Evolutionary conservation across 1,140 invertebrate genomes (phyloP).

Genomic region (Halesus radiatus): DNA sequence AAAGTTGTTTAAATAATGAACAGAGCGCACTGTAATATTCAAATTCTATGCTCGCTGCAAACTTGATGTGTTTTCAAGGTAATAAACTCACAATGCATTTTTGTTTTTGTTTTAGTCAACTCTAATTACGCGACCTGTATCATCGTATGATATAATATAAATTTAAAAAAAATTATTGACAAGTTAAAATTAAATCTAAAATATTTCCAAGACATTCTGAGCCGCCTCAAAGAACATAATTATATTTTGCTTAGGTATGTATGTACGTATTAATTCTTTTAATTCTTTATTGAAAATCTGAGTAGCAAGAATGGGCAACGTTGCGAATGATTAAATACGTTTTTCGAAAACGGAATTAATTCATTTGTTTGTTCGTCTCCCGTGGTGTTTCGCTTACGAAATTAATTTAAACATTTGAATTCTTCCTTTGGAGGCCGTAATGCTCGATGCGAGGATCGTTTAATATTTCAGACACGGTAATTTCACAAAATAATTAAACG

Average conservation of each 20-base stretch:
- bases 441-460: conserved; percentile 28
- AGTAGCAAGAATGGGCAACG: background rate
- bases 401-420: conserved; percentile 46
- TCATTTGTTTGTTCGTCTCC: conserved; percentile 43
- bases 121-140: no score
- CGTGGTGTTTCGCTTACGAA: conserved; percentile 32
- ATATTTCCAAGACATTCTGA: background rate
- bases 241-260: background rate
- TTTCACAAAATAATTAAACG: conserved; percentile 49
- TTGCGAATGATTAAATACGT: conserved; percentile 45
- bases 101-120: no score
- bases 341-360: conserved; percentile 42
- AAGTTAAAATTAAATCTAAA: no score
- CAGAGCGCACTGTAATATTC: no score
- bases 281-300: background rate
- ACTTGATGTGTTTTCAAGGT: no score
- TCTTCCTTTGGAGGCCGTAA: conserved; percentile 20
- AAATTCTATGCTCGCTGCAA: no score
- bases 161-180: no score
- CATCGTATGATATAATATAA: no score
- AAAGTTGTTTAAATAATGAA: no score
- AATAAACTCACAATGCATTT: no score
- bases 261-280: background rate
- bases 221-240: background rate
- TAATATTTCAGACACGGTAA: conserved; percentile 46